Evolutionary conservation across 2,797 vertebrate genomes (phyloP).

Genomic region (Ctenopoma kingsleyae): DNA sequence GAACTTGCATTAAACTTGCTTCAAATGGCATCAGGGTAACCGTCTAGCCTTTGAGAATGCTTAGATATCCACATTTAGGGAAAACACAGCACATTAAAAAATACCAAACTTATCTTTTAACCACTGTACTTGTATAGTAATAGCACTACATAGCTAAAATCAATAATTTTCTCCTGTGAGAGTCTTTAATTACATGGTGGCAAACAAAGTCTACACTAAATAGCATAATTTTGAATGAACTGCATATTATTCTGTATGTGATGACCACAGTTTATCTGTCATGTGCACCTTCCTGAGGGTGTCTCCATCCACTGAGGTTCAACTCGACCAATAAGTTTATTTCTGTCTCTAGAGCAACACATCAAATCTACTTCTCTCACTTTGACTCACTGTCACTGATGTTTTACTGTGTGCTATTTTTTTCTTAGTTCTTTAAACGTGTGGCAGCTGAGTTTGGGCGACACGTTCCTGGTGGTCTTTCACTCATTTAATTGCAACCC

Average conservation of each 20-base stretch:
- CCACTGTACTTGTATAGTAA: neutral
- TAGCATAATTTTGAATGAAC: too few relatives aligned
- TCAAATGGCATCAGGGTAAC: too few relatives aligned
- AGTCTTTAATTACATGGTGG: too few relatives aligned
- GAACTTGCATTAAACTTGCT: too few relatives aligned
- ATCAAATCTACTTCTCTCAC: constrained; percentile 37
- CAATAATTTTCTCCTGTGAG: too few relatives aligned
- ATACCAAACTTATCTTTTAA: neutral
- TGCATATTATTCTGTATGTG: neutral
- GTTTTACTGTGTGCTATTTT: constrained; percentile 1
- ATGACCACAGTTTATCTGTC: constrained; percentile 3
- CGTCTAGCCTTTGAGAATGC: too few relatives aligned
- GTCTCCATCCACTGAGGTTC: constrained; percentile 5
- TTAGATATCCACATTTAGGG: too few relatives aligned
- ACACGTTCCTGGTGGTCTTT: constrained; percentile 68
- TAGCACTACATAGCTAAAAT: neutral
- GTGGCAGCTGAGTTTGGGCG: constrained; percentile 48
- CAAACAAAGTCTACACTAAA: too few relatives aligned
- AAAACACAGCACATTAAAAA: too few relatives aligned
- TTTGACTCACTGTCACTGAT: constrained; percentile 43
- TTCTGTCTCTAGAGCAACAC: constrained; percentile 5
- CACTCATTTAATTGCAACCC: constrained; percentile 61
- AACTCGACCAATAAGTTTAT: constrained; percentile 15
- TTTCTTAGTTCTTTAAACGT: constrained; percentile 20
- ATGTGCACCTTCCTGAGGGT: neutral